A percentile compares a stretch with the other conserved stretches of the same genome.
Evolutionary conservation across 2,797 vertebrate species (phyloP).

Genomic region (Rhinogobio ventralis): DNA sequence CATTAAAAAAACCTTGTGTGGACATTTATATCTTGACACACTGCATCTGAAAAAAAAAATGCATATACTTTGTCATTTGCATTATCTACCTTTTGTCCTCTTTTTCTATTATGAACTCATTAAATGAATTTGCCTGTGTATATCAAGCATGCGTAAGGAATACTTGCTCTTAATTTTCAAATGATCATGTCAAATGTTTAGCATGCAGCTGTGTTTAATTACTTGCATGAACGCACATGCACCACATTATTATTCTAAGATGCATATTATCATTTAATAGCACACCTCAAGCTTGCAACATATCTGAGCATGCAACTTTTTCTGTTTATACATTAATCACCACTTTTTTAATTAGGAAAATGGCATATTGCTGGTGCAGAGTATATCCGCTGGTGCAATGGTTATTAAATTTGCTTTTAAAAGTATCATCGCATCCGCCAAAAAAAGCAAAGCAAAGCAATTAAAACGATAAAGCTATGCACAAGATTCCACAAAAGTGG

Average conservation of each 20-base stretch:
- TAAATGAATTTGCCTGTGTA: not conserved
- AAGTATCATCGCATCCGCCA: not conserved
- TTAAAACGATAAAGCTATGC: constrained; percentile 43
- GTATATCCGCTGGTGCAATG: not conserved
- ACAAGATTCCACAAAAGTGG: constrained; percentile 32
- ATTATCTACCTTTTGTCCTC: not conserved
- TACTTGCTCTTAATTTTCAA: not conserved
- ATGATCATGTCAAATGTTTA: not conserved
- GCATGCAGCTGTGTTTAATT: not conserved
- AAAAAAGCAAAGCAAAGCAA: constrained; percentile 21
- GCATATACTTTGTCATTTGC: not conserved
- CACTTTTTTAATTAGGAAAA: constrained; percentile 22
- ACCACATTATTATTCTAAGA: not conserved
- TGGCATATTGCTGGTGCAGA: not conserved
- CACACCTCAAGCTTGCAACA: not conserved
- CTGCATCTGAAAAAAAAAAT: not conserved
- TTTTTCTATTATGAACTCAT: not conserved
- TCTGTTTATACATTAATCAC: constrained; percentile 8
- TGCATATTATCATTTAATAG: constrained; percentile 8
- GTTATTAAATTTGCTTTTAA: not conserved
- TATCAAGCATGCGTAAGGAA: not conserved
- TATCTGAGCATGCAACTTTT: constrained; percentile 1
- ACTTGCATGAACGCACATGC: constrained; percentile 19
- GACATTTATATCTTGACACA: not conserved
- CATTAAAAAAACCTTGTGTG: not conserved